Conservation (phyloP, 2,888 invertebrate genomes). For the Diaprepes abbreviatus region DNA sequence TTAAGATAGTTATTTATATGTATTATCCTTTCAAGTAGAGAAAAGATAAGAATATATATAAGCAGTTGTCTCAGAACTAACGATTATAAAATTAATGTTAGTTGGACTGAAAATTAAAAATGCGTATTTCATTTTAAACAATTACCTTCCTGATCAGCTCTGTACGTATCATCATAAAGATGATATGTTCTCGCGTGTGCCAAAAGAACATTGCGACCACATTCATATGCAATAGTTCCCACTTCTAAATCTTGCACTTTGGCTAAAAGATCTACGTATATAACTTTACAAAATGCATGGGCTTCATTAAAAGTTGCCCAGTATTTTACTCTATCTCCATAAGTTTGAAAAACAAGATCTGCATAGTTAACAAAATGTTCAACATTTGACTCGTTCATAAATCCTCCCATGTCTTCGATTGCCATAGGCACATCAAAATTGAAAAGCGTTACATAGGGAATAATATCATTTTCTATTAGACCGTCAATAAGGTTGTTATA, state of each 20-base stretch:
- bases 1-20: no score
- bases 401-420: conserved; percentile 1
- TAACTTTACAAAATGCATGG: conserved; percentile 47
- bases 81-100: no score
- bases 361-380: conserved; percentile 51
- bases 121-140: no score
- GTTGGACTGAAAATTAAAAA: no score
- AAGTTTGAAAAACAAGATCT: conserved; percentile 49
- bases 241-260: conserved; percentile 19
- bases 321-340: conserved; percentile 53
- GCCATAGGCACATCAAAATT: conserved; percentile 9
- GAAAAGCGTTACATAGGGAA: conserved; percentile 1
- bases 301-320: conserved; percentile 58
- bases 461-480: neutral
- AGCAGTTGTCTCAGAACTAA: no score
- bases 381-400: conserved; percentile 4
- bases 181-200: conserved; percentile 68
- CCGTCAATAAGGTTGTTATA: conserved; percentile 10
- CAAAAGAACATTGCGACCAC: conserved; percentile 67
- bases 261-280: conserved; percentile 42
- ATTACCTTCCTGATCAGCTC: conserved; percentile 56
- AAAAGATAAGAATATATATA: no score
- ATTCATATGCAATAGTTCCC: conserved; percentile 68
- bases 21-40: no score
- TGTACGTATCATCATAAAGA: conserved; percentile 65